Evolutionary conservation across 2,888 invertebrate genomes (phyloP), one percentile per base, ranked within the genome.

Genomic region (Acleris emargana): DNA sequence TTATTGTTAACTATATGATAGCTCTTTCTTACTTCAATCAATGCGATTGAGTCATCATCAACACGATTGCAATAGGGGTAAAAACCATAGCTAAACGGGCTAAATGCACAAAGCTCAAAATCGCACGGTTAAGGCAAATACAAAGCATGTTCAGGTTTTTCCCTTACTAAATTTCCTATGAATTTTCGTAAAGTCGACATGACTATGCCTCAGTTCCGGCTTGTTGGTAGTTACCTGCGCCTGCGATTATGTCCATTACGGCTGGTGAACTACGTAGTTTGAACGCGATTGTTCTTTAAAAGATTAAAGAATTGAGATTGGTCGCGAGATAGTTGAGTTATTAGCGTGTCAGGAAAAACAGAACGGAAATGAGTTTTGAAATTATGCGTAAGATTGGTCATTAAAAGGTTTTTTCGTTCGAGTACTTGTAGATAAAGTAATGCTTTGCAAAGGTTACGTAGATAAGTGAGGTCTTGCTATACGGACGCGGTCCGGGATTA

Each of bases 201-300:
- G 53, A 64, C 32, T 43, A 43, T 28, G 17, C 28, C 20, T 42
- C 18, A 64, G 64, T 60, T 64, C 64, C 64, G 64, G 59, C 59
- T 51, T 1, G 50, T 60, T 42, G 13, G 49, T 16, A 9, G 28
- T 28, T 28, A 43, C 45, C 25, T 25, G 25, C 25, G 6, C 25
- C 25, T n/a, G 54, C 38, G 53, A 53, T 53, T 53, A 53, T 18
- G 43, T 5, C 61, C 61, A 62, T 62, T 62, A 61, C 13, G 38
- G 20, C 25, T 1, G 16, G 54, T 54, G 25, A 45, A 57, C 57
- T 45, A 43, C 54, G 7, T 64, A 64, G 59, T 64, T 60, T 51
- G 50, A 55, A 50, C 64, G 32, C 54, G 43, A 64, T 60, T 64
- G 64, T 60, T 64, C 28, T 53, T 25, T 22, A 55, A 32, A 54